Percentiles rank a stretch among this genome's conserved stretches.
Conservation (phyloP, 2,113 vertebrate species). For the Scomber colias region DNA sequence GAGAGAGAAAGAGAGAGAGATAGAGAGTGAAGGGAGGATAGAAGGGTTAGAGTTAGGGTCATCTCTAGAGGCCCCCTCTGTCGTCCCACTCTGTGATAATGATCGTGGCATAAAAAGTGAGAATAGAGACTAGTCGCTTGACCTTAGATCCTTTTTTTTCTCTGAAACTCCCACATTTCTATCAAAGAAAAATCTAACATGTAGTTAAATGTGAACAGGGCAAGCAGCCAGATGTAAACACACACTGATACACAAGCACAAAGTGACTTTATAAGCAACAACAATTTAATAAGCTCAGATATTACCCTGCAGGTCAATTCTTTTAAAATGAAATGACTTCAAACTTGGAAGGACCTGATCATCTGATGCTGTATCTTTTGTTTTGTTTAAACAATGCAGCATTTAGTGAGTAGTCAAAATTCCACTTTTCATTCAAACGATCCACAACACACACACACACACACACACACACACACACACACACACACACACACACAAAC, state of each 20-base stretch:
- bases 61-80: slow-evolving; percentile 23
- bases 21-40: neutral
- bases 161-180: slow-evolving; percentile 20
- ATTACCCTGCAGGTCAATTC: slow-evolving; percentile 19
- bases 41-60: neutral
- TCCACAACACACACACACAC: slow-evolving; percentile 3
- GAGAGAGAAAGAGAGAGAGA: neutral
- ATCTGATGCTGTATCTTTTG: slow-evolving; percentile 19
- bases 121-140: slow-evolving; percentile 2
- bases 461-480: slow-evolving; percentile 12
- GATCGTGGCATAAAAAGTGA: slow-evolving; percentile 25
- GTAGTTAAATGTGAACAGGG: slow-evolving; percentile 25
- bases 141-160: slow-evolving; percentile 35
- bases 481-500: slow-evolving; percentile 20
- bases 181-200: slow-evolving; percentile 25
- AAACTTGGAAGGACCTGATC: slow-evolving; percentile 19
- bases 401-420: slow-evolving; percentile 26
- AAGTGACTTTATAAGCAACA: neutral
- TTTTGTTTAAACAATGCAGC: slow-evolving; percentile 20
- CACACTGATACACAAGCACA: slow-evolving; percentile 26
- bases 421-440: slow-evolving; percentile 26
- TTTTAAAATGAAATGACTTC: slow-evolving; percentile 45
- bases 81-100: slow-evolving; percentile 25
- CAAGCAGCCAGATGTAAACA: slow-evolving; percentile 29
- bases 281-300: slow-evolving; percentile 41